Conservation (phyloP, 1,140 invertebrate genomes). For the Trissolcus basalis region DNA sequence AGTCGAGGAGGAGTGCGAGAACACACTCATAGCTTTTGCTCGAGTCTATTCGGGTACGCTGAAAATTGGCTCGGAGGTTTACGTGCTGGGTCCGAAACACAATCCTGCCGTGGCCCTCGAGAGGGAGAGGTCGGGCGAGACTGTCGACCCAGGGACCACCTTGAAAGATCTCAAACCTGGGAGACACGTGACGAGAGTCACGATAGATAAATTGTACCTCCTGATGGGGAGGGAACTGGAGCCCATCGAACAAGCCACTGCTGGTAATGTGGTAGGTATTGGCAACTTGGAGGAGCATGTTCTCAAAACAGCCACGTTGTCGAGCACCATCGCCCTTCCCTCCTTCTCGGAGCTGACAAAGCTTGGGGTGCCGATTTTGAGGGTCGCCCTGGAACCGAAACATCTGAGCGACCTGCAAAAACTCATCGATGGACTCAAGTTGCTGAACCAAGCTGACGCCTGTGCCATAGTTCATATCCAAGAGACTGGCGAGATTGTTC, state of each 20-base stretch:
- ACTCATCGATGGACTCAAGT: conserved; percentile 86
- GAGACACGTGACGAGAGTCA: conserved; percentile 80
- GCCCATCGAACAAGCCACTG: conserved; percentile 84
- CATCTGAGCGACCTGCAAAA: conserved; percentile 87
- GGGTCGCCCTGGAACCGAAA: conserved; percentile 95
- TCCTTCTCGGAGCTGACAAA: conserved; percentile 91
- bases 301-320: conserved; percentile 94
- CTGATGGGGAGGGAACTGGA: conserved; percentile 96
- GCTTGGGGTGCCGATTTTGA: conserved; percentile 90
- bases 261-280: conserved; percentile 94
- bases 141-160: conserved; percentile 75
- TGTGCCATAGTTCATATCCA: conserved; percentile 93
- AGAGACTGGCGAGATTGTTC: conserved; percentile 96
- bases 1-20: conserved; percentile 75
- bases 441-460: conserved; percentile 95
- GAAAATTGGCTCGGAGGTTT: conserved; percentile 85
- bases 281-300: conserved; percentile 91
- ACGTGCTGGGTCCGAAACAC: conserved; percentile 93
- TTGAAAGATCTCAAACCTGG: conserved; percentile 82
- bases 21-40: conserved; percentile 93
- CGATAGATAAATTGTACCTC: conserved; percentile 86
- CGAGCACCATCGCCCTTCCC: conserved; percentile 88
- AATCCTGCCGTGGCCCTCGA: conserved; percentile 81
- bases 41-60: conserved; percentile 94
- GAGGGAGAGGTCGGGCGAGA: conserved; percentile 64